Evolutionary conservation across 92 coral and sea anemone genomes (phyloP), one percentile per base, ranked within the genome.

Genomic region (Zoanthus solanderi): DNA sequence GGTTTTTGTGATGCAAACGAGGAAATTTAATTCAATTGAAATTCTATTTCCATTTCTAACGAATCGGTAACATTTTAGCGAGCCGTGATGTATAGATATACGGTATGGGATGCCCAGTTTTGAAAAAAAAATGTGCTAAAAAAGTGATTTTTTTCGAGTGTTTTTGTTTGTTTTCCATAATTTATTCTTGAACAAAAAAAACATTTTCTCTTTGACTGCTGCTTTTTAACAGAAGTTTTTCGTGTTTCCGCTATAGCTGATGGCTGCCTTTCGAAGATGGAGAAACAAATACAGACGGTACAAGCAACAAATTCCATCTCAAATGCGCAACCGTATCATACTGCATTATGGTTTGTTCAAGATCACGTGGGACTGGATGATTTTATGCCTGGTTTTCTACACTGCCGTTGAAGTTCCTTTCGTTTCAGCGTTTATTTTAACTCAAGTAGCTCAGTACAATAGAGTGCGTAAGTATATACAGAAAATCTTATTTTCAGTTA

Each of bases 251-350:
- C 90, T 76, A 10, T 89, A 95, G 98, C 92, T 95, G 44, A 95
- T 95, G 98, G 98, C 98, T 45, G 98, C 98, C 44, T 95, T 97
- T 90, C 96, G 94, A 91, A 89, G 98, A 91, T 97, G 99, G 99
- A 94, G 92, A 6, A 87, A 90, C 63, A 93, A 97, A 65, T 96
- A 94, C 89, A 90, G 94, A 61, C 92, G 95, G 5, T 95, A 97
- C 95, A 94, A 91, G 79, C 92, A 91, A 17, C 94, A 92, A 79
- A 89, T 93, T 52, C 98, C 98, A n/a, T 92, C 93, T 11, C 95
- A 94, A 61, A 97, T 97, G 99, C 90, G 98, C 66, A 94, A 95
- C 75, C 94, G 98, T 47, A 92, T 97, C n/a, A 94, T 97, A 76
- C 92, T 97, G 29, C 99, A 97, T 68, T 97, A 97, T 47, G 98